Evolutionary conservation across 2,113 vertebrate genomes (phyloP).

Genomic region (Lycocorax pyrrhopterus): DNA sequence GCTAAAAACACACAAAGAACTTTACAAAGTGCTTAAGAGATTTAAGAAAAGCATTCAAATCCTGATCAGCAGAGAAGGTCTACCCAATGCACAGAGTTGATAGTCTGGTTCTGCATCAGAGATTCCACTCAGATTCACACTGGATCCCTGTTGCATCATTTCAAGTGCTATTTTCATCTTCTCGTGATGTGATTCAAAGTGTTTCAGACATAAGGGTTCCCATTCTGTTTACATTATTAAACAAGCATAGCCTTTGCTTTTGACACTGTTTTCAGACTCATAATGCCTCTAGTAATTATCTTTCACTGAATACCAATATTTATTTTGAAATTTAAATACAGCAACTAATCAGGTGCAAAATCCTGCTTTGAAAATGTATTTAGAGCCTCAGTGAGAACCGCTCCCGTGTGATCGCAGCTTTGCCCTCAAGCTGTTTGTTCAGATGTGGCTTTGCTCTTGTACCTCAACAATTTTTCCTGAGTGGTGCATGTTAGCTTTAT

Average conservation of each 20-base stretch:
- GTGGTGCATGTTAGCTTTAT: background rate
- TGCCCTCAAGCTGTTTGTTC: background rate
- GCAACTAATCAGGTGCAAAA: constrained; percentile 2
- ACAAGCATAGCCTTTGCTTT: background rate
- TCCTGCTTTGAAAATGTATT: background rate
- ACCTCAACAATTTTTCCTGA: background rate
- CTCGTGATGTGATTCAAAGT: background rate
- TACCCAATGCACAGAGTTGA: background rate
- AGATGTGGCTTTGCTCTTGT: background rate
- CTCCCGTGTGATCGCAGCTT: background rate
- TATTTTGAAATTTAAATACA: constrained; percentile 19
- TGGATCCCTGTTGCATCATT: background rate
- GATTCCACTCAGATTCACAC: background rate
- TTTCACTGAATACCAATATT: constrained; percentile 13
- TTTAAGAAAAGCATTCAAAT: background rate
- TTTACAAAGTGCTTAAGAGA: background rate
- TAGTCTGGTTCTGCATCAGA: background rate
- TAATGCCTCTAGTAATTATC: constrained; percentile 1
- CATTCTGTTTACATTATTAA: background rate
- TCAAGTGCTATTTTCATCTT: background rate
- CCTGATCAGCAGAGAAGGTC: background rate
- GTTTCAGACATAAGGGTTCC: background rate
- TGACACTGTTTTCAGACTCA: background rate
- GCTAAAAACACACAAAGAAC: background rate
- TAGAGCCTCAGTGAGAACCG: background rate